Evolutionary conservation across 2,113 vertebrate genomes (phyloP).

Genomic region (Zosterops borbonicus): DNA sequence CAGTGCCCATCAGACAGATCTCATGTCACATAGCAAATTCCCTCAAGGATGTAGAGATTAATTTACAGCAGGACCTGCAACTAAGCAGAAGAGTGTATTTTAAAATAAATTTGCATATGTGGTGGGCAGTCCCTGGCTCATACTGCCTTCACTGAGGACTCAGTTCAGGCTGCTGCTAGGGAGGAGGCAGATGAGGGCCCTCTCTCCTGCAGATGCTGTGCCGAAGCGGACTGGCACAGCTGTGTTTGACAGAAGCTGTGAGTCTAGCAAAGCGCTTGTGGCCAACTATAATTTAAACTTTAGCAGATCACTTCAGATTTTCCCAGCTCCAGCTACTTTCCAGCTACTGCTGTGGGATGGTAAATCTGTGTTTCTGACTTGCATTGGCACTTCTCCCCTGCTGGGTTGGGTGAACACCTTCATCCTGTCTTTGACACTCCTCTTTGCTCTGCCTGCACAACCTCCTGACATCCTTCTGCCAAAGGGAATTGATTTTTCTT

Average conservation of each 20-base stretch:
- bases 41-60: neutral
- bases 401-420: neutral
- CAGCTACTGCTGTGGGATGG: neutral
- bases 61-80: neutral
- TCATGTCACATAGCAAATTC: neutral
- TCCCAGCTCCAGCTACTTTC: neutral
- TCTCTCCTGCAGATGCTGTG: neutral
- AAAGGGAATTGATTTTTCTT: neutral
- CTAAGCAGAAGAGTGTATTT: neutral
- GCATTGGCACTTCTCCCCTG: neutral
- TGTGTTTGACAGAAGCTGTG: neutral
- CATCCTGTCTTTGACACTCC: neutral
- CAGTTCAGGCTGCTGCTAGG: neutral
- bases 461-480: neutral
- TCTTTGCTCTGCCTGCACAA: neutral
- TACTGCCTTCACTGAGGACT: neutral
- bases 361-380: neutral
- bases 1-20: neutral
- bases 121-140: neutral
- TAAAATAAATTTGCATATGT: neutral
- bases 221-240: too few species aligned
- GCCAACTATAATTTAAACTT: neutral
- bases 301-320: rapidly evolving
- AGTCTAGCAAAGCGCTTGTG: neutral
- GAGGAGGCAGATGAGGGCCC: neutral